Conservation (phyloP, 2,113 vertebrate species). For the Amblyornis subalaris region DNA sequence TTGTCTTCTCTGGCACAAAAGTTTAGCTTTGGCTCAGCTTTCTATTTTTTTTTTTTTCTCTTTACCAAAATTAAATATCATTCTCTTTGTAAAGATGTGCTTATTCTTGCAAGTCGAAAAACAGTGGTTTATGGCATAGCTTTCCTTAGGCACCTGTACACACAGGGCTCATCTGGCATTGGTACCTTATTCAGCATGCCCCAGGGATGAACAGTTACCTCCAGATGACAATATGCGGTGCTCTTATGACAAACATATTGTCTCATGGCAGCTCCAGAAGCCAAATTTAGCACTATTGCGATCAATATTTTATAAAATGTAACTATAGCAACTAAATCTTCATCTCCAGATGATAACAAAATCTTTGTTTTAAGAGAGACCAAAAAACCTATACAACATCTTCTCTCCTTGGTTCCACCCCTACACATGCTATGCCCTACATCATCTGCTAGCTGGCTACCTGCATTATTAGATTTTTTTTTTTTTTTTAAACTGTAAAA, state of each 20-base stretch:
- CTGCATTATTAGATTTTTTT: background rate
- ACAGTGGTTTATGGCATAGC: background rate
- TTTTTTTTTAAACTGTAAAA: background rate
- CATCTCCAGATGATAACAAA: background rate
- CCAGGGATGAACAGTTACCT: background rate
- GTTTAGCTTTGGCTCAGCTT: background rate
- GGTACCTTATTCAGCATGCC: background rate
- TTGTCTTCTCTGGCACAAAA: background rate
- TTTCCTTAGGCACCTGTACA: background rate
- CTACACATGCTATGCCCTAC: background rate
- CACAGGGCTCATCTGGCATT: background rate
- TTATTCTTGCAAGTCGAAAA: background rate
- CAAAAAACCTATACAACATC: background rate
- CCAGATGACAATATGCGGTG: background rate
- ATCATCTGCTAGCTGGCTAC: background rate
- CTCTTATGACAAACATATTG: background rate
- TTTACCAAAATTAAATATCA: background rate
- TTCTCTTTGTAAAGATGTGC: background rate
- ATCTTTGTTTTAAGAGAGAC: background rate
- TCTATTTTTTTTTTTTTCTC: background rate
- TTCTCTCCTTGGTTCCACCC: background rate
- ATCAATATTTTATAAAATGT: background rate
- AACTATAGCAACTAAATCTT: background rate
- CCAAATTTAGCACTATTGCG: background rate
- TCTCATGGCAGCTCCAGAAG: background rate